Conservation (phyloP, 2,888 invertebrate species). For the Drosophila meridiana region DNA sequence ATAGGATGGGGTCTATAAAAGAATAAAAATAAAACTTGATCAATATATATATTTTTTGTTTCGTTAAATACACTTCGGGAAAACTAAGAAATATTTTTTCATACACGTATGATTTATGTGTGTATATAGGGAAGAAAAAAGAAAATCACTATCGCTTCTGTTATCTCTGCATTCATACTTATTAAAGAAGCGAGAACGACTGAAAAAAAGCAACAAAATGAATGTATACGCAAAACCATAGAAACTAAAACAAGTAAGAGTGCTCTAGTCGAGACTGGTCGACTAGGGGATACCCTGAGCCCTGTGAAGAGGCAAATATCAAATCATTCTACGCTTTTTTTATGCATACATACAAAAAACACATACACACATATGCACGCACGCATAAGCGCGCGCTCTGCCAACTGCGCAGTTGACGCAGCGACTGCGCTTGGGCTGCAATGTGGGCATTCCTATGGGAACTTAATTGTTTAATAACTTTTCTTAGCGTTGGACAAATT, state of each 20-base stretch:
- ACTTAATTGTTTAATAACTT: too few species aligned
- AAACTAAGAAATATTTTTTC: slow-evolving; percentile 2
- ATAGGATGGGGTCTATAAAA: slow-evolving; percentile 30
- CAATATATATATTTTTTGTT: not conserved
- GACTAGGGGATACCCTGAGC: too few species aligned
- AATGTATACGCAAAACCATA: slow-evolving; percentile 11
- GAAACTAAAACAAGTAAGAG: not conserved
- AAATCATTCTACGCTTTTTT: too few species aligned
- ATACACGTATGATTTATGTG: not conserved
- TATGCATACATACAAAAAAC: too few species aligned
- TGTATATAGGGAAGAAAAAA: slow-evolving; percentile 3
- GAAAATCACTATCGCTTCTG: slow-evolving; percentile 31
- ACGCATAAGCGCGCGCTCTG: too few species aligned
- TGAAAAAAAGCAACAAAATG: slow-evolving; percentile 22
- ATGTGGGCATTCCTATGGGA: too few species aligned
- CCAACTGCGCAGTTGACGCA: too few species aligned
- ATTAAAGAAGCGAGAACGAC: slow-evolving; percentile 34
- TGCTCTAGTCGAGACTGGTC: too few species aligned
- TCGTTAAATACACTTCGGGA: not conserved
- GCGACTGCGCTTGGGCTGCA: too few species aligned
- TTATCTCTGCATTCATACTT: slow-evolving; percentile 44
- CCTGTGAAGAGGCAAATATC: too few species aligned
- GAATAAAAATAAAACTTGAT: not conserved
- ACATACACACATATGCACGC: too few species aligned
- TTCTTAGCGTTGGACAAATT: too few species aligned